Evolutionary conservation across 2,113 vertebrate genomes (phyloP).

Genomic region (Symphodus melops): DNA sequence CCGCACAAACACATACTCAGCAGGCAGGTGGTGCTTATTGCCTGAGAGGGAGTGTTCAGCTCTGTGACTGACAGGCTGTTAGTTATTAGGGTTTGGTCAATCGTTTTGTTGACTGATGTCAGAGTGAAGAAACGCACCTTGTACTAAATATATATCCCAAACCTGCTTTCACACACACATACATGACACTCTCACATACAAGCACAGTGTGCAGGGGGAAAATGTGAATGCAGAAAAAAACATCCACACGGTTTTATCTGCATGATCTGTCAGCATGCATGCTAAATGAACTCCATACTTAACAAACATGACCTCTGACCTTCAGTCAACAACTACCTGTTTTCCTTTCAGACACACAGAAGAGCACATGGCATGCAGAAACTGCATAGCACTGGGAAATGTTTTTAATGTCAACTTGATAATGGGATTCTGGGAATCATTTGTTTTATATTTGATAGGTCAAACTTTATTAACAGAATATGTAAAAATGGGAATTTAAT

Average conservation of each 20-base stretch:
- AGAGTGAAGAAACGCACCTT: slow-evolving; percentile 59
- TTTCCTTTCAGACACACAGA: background rate
- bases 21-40: slow-evolving; percentile 54
- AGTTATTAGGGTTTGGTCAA: slow-evolving; percentile 70
- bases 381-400: background rate
- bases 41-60: slow-evolving; percentile 62
- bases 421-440: background rate
- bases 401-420: background rate
- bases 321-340: slow-evolving; percentile 7
- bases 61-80: slow-evolving; percentile 68
- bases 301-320: slow-evolving; percentile 42
- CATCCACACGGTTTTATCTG: background rate
- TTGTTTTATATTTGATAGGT: background rate
- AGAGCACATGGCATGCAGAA: background rate
- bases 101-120: slow-evolving; percentile 63
- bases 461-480: background rate
- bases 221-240: background rate
- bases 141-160: slow-evolving; percentile 55
- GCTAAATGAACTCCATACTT: slow-evolving; percentile 6
- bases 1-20: background rate
- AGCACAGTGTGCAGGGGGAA: background rate
- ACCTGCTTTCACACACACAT: slow-evolving; percentile 27
- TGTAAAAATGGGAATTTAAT: background rate
- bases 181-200: background rate
- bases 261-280: background rate